phyloP scores from a whole-genome alignment of 2,888 invertebrate genomes.

The Lampropteryx suffumata region DNA sequence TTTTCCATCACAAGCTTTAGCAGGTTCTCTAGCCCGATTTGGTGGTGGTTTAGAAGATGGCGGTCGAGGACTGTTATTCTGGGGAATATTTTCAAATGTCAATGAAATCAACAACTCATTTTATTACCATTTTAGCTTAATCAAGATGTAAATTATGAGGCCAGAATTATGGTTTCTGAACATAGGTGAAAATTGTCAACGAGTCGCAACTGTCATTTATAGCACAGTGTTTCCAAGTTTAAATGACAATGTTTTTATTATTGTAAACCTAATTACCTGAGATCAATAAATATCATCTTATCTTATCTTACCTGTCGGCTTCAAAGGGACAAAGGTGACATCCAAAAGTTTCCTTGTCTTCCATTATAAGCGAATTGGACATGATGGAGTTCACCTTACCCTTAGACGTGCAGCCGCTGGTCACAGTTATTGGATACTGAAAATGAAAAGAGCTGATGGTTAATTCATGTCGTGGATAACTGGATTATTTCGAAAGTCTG shows the following conservation, averaged over 20 bases:
- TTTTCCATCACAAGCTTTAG: constrained; percentile 71
- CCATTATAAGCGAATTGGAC: constrained; percentile 37
- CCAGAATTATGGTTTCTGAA: too few species aligned
- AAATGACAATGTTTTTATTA: too few species aligned
- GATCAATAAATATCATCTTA: too few species aligned
- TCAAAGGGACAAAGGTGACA: constrained; percentile 69
- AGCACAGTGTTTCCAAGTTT: too few species aligned
- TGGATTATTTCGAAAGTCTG: too few species aligned
- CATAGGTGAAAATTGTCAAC: not conserved
- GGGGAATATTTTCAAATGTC: constrained; percentile 32
- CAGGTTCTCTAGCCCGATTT: constrained; percentile 65
- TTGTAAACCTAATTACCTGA: too few species aligned
- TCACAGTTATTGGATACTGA: constrained; percentile 27
- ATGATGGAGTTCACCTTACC: constrained; percentile 37
- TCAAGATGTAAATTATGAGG: too few species aligned
- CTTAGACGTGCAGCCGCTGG: constrained; percentile 61
- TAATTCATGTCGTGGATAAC: too few species aligned
- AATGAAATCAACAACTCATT: too few species aligned
- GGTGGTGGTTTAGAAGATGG: constrained; percentile 69
- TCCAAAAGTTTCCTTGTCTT: constrained; percentile 53
- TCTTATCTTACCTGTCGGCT: constrained; percentile 58
- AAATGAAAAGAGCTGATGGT: not conserved
- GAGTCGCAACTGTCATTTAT: too few species aligned
- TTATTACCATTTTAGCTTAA: too few species aligned
- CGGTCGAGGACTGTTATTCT: constrained; percentile 74